These are phyloP conservation scores for Seriola dumerili DNA, from an alignment of 2,113 vertebrate species.

Conservation along the genomic window DNA sequence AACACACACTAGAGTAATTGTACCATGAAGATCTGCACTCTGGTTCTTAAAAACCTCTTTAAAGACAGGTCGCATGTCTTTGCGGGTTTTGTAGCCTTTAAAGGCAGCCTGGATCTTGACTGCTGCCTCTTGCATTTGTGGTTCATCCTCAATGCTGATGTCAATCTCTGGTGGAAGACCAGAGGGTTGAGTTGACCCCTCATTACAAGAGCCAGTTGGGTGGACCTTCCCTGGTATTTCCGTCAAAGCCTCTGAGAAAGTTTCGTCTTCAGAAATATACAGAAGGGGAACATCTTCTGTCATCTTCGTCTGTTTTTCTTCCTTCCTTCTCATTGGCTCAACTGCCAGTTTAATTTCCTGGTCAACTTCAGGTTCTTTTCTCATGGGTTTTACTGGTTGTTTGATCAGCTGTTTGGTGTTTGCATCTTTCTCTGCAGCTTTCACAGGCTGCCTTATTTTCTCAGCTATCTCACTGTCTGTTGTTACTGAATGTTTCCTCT, in stretches of 20 bases:
- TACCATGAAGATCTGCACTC: slow-evolving; percentile 83
- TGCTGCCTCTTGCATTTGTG: slow-evolving; percentile 87
- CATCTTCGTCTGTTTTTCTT: slow-evolving; percentile 72
- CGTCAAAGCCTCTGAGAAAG: slow-evolving; percentile 88
- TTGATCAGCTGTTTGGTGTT: slow-evolving; percentile 37
- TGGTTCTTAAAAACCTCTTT: slow-evolving; percentile 90
- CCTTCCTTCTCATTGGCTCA: slow-evolving; percentile 78
- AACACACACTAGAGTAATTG: slow-evolving; percentile 86
- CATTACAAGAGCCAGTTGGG: slow-evolving; percentile 19
- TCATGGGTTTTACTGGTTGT: slow-evolving; percentile 70
- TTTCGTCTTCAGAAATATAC: slow-evolving; percentile 93
- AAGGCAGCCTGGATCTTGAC: slow-evolving; percentile 96
- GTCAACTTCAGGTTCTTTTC: slow-evolving; percentile 53
- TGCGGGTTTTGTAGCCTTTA: slow-evolving; percentile 93
- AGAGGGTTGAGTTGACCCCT: slow-evolving; percentile 53
- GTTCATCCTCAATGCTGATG: slow-evolving; percentile 75
- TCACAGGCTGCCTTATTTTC: slow-evolving; percentile 20
- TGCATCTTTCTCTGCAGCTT: neutral
- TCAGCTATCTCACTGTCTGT: slow-evolving; percentile 29
- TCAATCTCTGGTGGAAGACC: slow-evolving; percentile 60
- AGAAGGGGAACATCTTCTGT: slow-evolving; percentile 78
- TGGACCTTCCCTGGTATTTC: slow-evolving; percentile 77
- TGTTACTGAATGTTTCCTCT: slow-evolving; percentile 27
- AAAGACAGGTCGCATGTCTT: slow-evolving; percentile 90
- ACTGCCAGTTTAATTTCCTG: slow-evolving; percentile 72